Conservation (phyloP, 1,140 invertebrate species). For the Orius laevigatus region DNA sequence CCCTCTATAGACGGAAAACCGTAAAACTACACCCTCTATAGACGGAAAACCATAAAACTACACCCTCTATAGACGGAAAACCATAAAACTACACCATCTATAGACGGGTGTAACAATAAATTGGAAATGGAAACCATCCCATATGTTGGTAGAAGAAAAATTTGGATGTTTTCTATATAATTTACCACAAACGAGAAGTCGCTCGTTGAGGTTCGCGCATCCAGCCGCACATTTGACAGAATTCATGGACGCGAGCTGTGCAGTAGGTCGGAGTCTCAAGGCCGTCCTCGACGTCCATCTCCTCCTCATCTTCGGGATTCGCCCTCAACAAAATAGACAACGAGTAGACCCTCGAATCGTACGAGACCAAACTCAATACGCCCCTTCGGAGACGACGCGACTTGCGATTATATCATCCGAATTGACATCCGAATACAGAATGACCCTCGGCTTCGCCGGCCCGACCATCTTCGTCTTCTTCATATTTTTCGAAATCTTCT, state of each 20-base stretch:
- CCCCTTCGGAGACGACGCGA: slow-evolving; percentile 30
- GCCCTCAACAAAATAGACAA: slow-evolving; percentile 45
- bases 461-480: background rate
- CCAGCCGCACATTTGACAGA: slow-evolving; percentile 56
- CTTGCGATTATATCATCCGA: slow-evolving; percentile 8
- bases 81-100: too few species aligned
- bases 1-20: too few species aligned
- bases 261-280: slow-evolving; percentile 35
- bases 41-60: too few species aligned
- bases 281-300: slow-evolving; percentile 4
- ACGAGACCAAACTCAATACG: slow-evolving; percentile 47
- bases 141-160: too few species aligned
- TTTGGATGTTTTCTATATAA: slow-evolving; percentile 20
- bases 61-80: too few species aligned
- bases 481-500: slow-evolving; percentile 43
- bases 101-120: too few species aligned
- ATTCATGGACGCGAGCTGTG: slow-evolving; percentile 46
- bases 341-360: slow-evolving; percentile 41
- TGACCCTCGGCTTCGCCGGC: slow-evolving; percentile 10
- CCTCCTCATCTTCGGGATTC: slow-evolving; percentile 22
- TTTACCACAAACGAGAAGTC: slow-evolving; percentile 56
- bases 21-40: too few species aligned
- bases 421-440: slow-evolving; percentile 2
- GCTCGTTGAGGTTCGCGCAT: slow-evolving; percentile 46
- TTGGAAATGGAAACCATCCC: slow-evolving; percentile 16